Evolutionary conservation across 2,888 invertebrate species (phyloP), one percentile per base, ranked within the genome.

Genomic region (Ophonus ardosiacus): DNA sequence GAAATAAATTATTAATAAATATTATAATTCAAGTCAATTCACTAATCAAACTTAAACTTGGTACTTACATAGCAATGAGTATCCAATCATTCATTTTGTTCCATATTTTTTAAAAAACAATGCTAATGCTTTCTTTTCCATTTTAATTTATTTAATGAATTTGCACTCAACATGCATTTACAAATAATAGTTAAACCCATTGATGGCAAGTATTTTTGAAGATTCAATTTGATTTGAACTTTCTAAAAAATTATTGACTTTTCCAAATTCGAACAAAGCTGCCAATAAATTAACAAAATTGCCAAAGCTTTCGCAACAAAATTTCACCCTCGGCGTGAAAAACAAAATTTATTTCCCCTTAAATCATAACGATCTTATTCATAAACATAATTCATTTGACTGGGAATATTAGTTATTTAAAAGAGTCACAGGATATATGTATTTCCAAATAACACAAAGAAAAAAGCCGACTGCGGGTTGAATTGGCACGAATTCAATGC

Each of bases 401-500:
- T 51, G 43, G 13, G 43, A 43, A 74, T 40, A 74, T 74, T 43
- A 43, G 17, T 74, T 74, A 74, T 74, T 74, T 74, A 74, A 74
- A 74, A 74, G 71, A 74, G 71, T 21, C 71, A 8, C 43, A 15
- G 40, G 51, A 74, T 74, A 74, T 74, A 74, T 43, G 71, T 74
- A 74, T 74, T 74, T 74, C 71, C 71, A 18, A 74, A 74, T 74
- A 74, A 74, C 40, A 74, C 17, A 74, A 74, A 74, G 71, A 74
- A 74, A 74, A 74, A 74, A 24, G 40, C 71, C 43, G 13, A 40
- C 24, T 63, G 63, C 18, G 13, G 57, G 57, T 24, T 17, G 74
- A 38, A 57, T 83, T 83, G 83, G 83, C 83, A 83, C 76, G 21
- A 31, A 40, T 83, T 83, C 83, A 83, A 83, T 83, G 31, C 57